Evolutionary conservation across 2,888 invertebrate species (phyloP).

Genomic region (Drosophila pegasa): DNA sequence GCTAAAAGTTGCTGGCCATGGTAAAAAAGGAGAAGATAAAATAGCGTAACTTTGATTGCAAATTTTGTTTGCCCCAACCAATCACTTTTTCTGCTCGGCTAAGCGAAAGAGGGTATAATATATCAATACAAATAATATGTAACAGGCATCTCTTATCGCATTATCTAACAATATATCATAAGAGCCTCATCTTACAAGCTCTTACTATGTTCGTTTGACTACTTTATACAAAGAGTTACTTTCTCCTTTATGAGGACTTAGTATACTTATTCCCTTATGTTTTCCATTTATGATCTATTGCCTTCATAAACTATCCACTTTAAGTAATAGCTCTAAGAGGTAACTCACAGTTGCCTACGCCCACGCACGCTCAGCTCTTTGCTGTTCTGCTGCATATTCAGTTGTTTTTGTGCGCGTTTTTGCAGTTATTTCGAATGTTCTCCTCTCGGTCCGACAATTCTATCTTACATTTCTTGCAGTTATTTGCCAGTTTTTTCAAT

Average conservation of each 20-base stretch:
- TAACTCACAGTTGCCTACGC: not conserved
- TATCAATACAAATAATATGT: not conserved
- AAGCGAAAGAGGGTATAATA: slow-evolving; percentile 1
- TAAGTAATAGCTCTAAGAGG: not conserved
- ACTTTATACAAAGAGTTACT: not conserved
- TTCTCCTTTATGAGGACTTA: too few relatives aligned
- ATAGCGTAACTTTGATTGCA: slow-evolving; percentile 74
- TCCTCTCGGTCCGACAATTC: slow-evolving; percentile 9
- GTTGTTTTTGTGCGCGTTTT: slow-evolving; percentile 26
- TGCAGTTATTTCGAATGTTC: slow-evolving; percentile 9
- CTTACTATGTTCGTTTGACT: not conserved
- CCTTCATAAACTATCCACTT: too few relatives aligned
- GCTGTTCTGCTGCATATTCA: slow-evolving; percentile 19
- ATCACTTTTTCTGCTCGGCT: slow-evolving; percentile 31
- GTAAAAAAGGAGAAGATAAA: slow-evolving; percentile 19
- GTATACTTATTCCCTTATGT: too few relatives aligned
- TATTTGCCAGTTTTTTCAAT: not conserved
- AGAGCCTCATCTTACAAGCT: not conserved
- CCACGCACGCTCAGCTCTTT: not conserved
- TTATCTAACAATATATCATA: not conserved
- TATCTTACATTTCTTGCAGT: slow-evolving; percentile 1
- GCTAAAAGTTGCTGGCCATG: slow-evolving; percentile 25
- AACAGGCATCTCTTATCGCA: not conserved
- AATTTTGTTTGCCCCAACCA: slow-evolving; percentile 62
- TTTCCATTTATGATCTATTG: too few relatives aligned